Evolutionary conservation across 2,888 invertebrate genomes (phyloP).

Genomic region (Coenonympha glycerion): DNA sequence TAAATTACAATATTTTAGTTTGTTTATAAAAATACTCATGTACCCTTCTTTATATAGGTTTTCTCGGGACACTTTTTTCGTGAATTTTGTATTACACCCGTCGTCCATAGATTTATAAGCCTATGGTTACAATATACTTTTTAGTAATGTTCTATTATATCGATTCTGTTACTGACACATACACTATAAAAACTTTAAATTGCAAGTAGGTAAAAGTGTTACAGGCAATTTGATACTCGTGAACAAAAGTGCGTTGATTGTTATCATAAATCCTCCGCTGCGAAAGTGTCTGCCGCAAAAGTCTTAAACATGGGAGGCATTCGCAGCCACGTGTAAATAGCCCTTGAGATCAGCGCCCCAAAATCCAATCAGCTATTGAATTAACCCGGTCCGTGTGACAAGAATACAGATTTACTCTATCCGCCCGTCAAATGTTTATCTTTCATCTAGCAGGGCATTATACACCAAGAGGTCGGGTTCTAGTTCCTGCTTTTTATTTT

Average conservation of each 20-base stretch:
- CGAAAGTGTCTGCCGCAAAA: conserved; percentile 21
- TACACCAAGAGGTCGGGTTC: conserved; percentile 42
- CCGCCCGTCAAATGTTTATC: conserved; percentile 75
- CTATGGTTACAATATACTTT: too few relatives aligned
- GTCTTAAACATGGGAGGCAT: conserved; percentile 19
- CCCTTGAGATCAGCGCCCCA: conserved; percentile 60
- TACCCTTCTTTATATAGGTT: too few relatives aligned
- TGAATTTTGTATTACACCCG: too few relatives aligned
- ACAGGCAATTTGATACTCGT: neutral
- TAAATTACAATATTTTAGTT: too few relatives aligned
- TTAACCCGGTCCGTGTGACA: conserved; percentile 73
- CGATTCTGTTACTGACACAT: neutral
- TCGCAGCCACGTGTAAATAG: conserved; percentile 48
- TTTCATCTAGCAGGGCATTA: conserved; percentile 62
- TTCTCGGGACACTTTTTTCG: too few relatives aligned
- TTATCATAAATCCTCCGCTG: neutral
- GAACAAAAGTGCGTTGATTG: neutral
- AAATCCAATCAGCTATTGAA: conserved; percentile 77
- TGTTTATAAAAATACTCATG: too few relatives aligned
- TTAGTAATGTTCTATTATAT: too few relatives aligned
- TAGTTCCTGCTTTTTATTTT: neutral
- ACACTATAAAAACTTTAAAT: neutral
- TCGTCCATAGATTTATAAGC: too few relatives aligned
- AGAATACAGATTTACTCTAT: conserved; percentile 71
- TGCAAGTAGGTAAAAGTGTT: neutral